Evolutionary conservation across 2,797 vertebrate genomes (phyloP).

Genomic region (Sebastiscus albofasciatus): DNA sequence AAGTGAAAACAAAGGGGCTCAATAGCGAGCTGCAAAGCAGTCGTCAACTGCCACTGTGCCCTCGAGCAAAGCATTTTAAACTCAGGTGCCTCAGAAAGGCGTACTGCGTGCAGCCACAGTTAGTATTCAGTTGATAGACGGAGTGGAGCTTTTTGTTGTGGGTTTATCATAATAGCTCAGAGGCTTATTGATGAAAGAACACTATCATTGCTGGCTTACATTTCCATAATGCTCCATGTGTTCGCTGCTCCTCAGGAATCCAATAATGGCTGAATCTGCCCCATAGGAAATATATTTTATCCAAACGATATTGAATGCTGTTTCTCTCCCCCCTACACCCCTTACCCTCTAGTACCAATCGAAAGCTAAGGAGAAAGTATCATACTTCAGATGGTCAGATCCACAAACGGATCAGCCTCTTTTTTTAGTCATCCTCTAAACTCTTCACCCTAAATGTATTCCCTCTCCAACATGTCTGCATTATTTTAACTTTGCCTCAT

Average conservation of each 20-base stretch:
- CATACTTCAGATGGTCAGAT: not conserved
- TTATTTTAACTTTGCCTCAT: conserved; percentile 21
- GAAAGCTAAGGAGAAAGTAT: conserved; percentile 4
- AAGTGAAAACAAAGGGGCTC: not conserved
- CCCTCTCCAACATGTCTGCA: not conserved
- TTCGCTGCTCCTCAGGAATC: conserved; percentile 30
- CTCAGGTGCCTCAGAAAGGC: not conserved
- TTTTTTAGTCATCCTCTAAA: conserved; percentile 1
- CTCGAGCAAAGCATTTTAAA: conserved; percentile 10
- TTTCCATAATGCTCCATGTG: conserved; percentile 51
- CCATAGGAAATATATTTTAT: conserved; percentile 49
- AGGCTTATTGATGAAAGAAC: conserved; percentile 42
- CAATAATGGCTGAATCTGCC: conserved; percentile 32
- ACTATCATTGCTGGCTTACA: conserved; percentile 47
- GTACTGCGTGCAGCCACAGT: not conserved
- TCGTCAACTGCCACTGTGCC: not conserved
- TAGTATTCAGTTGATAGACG: conserved; percentile 12
- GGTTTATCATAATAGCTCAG: conserved; percentile 37
- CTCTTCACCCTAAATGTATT: not conserved
- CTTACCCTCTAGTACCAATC: not conserved
- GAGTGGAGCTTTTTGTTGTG: conserved; percentile 37
- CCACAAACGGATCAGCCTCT: not conserved
- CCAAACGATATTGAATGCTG: conserved; percentile 24
- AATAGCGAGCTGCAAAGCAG: not conserved
- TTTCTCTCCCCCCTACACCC: not conserved